Evolutionary conservation across 2,888 invertebrate genomes (phyloP).

Genomic region (Agapetus fuscipes): DNA sequence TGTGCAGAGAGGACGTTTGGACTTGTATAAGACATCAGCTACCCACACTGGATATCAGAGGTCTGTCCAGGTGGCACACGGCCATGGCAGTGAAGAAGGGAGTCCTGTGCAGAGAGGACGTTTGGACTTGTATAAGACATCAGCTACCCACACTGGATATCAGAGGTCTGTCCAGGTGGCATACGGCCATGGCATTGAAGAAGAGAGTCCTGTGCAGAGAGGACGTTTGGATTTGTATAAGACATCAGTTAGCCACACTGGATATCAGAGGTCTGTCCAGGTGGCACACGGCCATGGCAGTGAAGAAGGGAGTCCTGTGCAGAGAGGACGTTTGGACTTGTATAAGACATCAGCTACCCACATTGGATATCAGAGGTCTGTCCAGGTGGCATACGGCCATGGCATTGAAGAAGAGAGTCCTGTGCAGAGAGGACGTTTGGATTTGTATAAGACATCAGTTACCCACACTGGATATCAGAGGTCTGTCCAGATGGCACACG

Average conservation of each 20-base stretch:
- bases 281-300: too few species aligned
- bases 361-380: constrained; percentile 46
- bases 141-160: constrained; percentile 39
- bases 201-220: constrained; percentile 40
- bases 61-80: constrained; percentile 45
- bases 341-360: too few species aligned
- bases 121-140: neutral
- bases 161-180: constrained; percentile 43
- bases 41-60: constrained; percentile 47
- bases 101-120: constrained; percentile 35
- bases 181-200: constrained; percentile 46
- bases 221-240: neutral
- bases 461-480: constrained; percentile 44
- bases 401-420: constrained; percentile 45
- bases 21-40: too few species aligned
- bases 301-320: too few species aligned
- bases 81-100: constrained; percentile 48
- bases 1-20: too few species aligned
- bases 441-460: neutral
- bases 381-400: constrained; percentile 48
- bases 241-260: constrained; percentile 30
- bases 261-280: constrained; percentile 46
- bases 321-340: too few species aligned
- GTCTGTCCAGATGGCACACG: constrained; percentile 45
- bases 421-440: constrained; percentile 29